phyloP scores from a whole-genome alignment of 2,113 vertebrate genomes.

The Poicephalus meyeri region DNA sequence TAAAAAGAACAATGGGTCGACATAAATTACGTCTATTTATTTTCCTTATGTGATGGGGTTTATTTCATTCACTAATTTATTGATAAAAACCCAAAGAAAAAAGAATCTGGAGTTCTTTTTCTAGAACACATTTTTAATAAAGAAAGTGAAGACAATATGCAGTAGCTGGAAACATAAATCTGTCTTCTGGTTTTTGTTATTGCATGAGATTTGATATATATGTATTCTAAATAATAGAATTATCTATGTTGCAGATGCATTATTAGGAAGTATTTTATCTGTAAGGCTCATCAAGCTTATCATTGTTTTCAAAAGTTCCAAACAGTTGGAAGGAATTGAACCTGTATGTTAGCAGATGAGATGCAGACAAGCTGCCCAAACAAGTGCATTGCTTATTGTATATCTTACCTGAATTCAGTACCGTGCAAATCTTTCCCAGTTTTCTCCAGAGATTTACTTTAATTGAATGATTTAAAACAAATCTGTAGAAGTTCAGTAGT shows the following conservation, averaged over 20 bases:
- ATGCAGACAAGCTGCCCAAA: neutral
- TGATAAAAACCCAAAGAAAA: neutral
- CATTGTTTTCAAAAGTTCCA: neutral
- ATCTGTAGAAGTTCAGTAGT: neutral
- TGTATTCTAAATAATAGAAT: neutral
- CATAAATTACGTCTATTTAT: neutral
- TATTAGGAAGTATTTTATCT: neutral
- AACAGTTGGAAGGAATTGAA: neutral
- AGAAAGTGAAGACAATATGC: neutral
- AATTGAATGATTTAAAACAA: neutral
- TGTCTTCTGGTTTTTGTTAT: neutral
- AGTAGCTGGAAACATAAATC: neutral
- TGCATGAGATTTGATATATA: neutral
- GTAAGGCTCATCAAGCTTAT: neutral
- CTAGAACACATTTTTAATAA: neutral
- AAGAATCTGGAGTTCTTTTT: neutral
- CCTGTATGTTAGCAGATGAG: neutral
- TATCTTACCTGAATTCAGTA: neutral
- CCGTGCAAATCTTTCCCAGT: neutral
- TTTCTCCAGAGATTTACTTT: neutral
- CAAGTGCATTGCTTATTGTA: neutral
- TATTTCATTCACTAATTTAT: conserved; percentile 2
- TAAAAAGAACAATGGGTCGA: neutral
- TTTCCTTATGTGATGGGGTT: neutral
- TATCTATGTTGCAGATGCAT: neutral